Evolutionary conservation across 1,140 invertebrate species (phyloP).

Genomic region (Drosophila insularis): DNA sequence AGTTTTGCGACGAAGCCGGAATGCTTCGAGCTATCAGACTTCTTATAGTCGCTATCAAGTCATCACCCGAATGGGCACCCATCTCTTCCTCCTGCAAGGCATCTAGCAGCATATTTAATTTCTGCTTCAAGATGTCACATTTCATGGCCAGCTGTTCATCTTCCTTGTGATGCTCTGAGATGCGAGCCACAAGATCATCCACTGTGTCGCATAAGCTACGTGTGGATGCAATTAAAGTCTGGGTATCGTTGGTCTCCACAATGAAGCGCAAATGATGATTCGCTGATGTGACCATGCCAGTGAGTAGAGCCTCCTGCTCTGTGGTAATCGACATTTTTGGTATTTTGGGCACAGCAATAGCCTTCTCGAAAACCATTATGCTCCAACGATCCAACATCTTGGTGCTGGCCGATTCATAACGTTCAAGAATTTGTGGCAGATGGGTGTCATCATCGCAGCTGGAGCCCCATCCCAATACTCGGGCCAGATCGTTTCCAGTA

Average conservation of each 20-base stretch:
- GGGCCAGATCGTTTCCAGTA: slow-evolving; percentile 96
- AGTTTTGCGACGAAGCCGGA: slow-evolving; percentile 29
- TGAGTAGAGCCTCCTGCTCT: slow-evolving; percentile 84
- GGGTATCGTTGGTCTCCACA: slow-evolving; percentile 92
- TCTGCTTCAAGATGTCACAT: slow-evolving; percentile 90
- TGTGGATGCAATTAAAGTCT: slow-evolving; percentile 88
- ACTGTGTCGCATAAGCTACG: slow-evolving; percentile 93
- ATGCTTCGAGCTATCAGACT: slow-evolving; percentile 65
- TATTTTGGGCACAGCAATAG: slow-evolving; percentile 85
- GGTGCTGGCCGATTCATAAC: slow-evolving; percentile 96
- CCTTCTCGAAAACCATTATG: slow-evolving; percentile 94
- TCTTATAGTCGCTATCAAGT: slow-evolving; percentile 71
- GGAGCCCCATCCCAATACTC: slow-evolving; percentile 97
- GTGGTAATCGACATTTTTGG: slow-evolving; percentile 85
- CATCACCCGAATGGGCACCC: slow-evolving; percentile 70
- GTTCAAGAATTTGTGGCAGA: slow-evolving; percentile 94
- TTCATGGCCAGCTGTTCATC: slow-evolving; percentile 87
- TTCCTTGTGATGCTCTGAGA: slow-evolving; percentile 85
- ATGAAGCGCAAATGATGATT: slow-evolving; percentile 93
- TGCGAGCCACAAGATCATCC: slow-evolving; percentile 88
- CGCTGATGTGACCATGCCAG: slow-evolving; percentile 91
- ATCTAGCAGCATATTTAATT: slow-evolving; percentile 89
- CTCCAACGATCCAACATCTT: slow-evolving; percentile 98
- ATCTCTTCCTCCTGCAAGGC: slow-evolving; percentile 88
- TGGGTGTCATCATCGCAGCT: slow-evolving; percentile 97